Base-by-base conservation (phyloP, 2,113 vertebrate genomes). In the Alethe castanea region DNA sequence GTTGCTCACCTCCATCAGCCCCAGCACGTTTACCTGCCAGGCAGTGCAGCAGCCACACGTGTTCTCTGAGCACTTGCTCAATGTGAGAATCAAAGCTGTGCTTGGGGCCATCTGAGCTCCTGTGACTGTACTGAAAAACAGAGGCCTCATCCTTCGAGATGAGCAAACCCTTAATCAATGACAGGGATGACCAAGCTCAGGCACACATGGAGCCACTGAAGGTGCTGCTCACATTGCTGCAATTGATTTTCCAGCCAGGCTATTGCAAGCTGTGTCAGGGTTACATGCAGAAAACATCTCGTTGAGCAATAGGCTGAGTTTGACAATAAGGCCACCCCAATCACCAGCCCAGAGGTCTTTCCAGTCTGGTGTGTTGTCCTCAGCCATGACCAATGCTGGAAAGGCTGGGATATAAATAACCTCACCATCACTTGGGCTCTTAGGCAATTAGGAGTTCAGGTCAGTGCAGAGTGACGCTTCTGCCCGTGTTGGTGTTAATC, bases 101-200 rank as follows among this genome's bases (percentile, higher is more conserved):
- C 93, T 83, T 20, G 45, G 61, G 82, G 85, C 86, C 48, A 53
- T 81, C 85, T 67, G 69, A 96, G 47, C 67, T 94, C 76, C 33
- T 57, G 45, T 78, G 88, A 91, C 78, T 65, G 36, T 8, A n/a
- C 59, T 61, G 76, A 57, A 92, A 82, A 86, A 69, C 74, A 86
- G 57, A 81, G 54, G 54, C 90, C 71, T 72, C 3, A 0, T 88
- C 78, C 88, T 67, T 0, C 0, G 67, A 65, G 59, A 1, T 80
- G 59, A 85, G 81, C 62, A 95, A 84, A 80, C 66, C 72, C 11
- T 1, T 88, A 66, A 84, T 91, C 95, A 67, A 54, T 64, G 47
- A 53, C 2, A 14, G 48, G 45, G 85, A 56, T 53, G 38, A 64
- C 82, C 62, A 82, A 59, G 47, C 50, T 11, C 50, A 59, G 50